Base-by-base conservation (phyloP, 2,888 invertebrate species). In the Oxyteleia sp. region DNA sequence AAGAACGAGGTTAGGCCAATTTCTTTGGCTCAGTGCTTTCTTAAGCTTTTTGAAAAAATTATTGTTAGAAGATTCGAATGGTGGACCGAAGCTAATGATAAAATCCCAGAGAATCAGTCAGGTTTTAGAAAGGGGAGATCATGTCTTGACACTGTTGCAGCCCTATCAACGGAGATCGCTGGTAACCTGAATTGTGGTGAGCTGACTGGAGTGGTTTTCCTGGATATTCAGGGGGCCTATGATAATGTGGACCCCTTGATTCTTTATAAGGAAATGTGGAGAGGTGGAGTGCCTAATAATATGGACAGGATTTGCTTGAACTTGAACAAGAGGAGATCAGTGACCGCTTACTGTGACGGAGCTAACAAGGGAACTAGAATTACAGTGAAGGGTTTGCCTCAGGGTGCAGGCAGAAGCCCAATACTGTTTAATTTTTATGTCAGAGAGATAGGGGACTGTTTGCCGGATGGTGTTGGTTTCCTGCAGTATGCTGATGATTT, bases 71-170 rank as follows among this genome's bases (percentile, higher is more conserved):
- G 61, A 0, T 2, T 61, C 2, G 45, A 61, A 45, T 61, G 45
- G 45, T 61, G 61, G 61, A 10, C n/a, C 10, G 45, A 45, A 20
- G 7, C 1, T 3, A 61, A 61, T 11, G 7, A 45, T 11, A 26
- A 29, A 8, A 45, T 61, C 8, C 61, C 41, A 13, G 13, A 43
- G 4, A 15, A 0, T 2, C 78, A 82, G 59, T 81, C 16, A 35
- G 75, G 83, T 1, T 84, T 85, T 26, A 10, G 71, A 0, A 85
- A 76, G 35, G 20, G 20, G 0, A 84, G 51, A 51, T 75, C 78
- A 0, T 79, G 79, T 26, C 0, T 47, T 8, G 79, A 82, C 47
- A 71, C 69, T 1, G 1, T 75, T 0, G 20, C 55, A 0, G 1
- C 74, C 4, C 13, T 85, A 0, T 41, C 13, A 2, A 57, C 49